These are phyloP conservation scores for Heliconius nattereri DNA, from an alignment of 1,140 invertebrate species.

Conservation along the genomic window DNA sequence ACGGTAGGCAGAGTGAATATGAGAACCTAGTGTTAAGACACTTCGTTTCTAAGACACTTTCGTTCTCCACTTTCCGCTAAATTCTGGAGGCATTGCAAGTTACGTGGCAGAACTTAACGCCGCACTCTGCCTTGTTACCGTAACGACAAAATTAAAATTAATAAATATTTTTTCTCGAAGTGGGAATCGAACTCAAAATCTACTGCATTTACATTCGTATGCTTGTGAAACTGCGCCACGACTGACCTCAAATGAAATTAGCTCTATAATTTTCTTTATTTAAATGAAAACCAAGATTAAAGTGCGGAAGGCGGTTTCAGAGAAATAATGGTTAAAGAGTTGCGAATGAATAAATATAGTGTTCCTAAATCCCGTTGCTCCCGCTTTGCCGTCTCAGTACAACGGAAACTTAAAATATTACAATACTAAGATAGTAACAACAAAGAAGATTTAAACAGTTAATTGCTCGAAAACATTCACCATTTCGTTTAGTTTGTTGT, in stretches of 20 bases:
- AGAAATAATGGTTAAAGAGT: not conserved
- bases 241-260: too few species aligned
- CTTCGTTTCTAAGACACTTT: too few species aligned
- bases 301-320: not conserved
- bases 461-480: not conserved
- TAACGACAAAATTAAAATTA: too few species aligned
- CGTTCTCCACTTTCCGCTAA: too few species aligned
- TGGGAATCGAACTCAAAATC: too few species aligned
- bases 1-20: too few species aligned
- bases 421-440: constrained; percentile 6
- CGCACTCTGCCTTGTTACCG: too few species aligned
- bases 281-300: not conserved
- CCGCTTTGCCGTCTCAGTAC: not conserved
- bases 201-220: not conserved
- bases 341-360: not conserved
- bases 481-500: not conserved
- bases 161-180: too few species aligned
- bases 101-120: too few species aligned
- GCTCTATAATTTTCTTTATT: not conserved
- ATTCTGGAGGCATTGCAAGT: too few species aligned
- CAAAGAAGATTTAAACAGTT: constrained; percentile 7
- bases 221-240: not conserved
- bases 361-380: not conserved
- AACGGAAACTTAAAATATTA: constrained; percentile 10
- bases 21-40: too few species aligned